Evolutionary conservation across 37 sponge, comb jelly and placozoan species (phyloP).

Genomic region (Dysidea cf. avara): DNA sequence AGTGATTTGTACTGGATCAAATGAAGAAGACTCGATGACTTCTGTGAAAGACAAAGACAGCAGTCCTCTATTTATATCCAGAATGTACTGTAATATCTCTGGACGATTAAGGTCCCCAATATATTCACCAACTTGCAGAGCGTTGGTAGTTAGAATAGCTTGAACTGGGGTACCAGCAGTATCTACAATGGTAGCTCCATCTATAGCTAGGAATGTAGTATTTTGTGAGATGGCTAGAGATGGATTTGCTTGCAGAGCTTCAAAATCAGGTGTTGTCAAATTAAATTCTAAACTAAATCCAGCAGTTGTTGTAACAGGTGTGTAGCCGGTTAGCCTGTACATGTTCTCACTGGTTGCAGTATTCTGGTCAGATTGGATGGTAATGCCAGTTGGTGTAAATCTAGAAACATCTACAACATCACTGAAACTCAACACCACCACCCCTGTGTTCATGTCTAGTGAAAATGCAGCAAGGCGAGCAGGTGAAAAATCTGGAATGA

Average conservation of each 20-base stretch:
- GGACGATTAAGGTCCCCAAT: constrained; percentile 63
- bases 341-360: constrained; percentile 13
- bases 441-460: constrained; percentile 71
- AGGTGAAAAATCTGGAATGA: constrained; percentile 32
- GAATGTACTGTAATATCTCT: constrained; percentile 32
- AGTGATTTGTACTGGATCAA: constrained; percentile 55
- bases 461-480: constrained; percentile 50
- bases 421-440: constrained; percentile 60
- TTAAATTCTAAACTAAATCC: constrained; percentile 65
- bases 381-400: constrained; percentile 50
- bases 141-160: constrained; percentile 15
- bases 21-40: constrained; percentile 61
- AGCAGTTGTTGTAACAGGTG: constrained; percentile 2
- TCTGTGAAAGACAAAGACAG: constrained; percentile 77
- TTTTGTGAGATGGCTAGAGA: constrained; percentile 54
- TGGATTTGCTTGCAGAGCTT: constrained; percentile 55
- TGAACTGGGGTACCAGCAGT: constrained; percentile 16
- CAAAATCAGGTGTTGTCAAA: constrained; percentile 29
- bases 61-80: constrained; percentile 68
- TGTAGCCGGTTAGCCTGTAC: constrained; percentile 36
- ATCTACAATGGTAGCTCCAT: constrained; percentile 28
- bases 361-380: constrained; percentile 45
- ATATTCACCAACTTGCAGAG: constrained; percentile 48
- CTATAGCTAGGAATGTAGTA: constrained; percentile 49
- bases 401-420: constrained; percentile 60